These are phyloP conservation scores for Xerus inauris DNA, from an alignment of 2,113 vertebrate species.

Conservation along the genomic window DNA sequence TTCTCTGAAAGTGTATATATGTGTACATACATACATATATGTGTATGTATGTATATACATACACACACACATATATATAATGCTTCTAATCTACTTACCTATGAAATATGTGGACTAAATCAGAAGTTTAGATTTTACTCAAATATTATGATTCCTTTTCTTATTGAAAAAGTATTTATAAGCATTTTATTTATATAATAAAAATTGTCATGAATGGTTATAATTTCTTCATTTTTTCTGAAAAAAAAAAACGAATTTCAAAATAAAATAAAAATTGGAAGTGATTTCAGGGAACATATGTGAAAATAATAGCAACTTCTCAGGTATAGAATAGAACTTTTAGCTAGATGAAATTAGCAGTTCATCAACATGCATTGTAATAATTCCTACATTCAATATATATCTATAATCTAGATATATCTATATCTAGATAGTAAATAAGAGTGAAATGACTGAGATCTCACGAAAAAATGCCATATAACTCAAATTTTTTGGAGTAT, in stretches of 20 bases:
- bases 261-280: constrained; percentile 24
- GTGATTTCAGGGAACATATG: constrained; percentile 55
- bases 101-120: neutral
- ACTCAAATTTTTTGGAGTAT: neutral
- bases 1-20: constrained; percentile 49
- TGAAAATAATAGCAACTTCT: constrained; percentile 64
- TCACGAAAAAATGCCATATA: neutral
- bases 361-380: constrained; percentile 46
- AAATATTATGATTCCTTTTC: constrained; percentile 56
- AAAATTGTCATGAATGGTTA: neutral
- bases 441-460: constrained; percentile 44
- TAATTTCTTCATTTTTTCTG: neutral
- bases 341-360: constrained; percentile 23
- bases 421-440: neutral
- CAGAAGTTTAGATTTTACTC: constrained; percentile 6
- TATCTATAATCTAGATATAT: too few species aligned
- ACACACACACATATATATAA: neutral
- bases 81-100: constrained; percentile 43
- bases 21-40: too few species aligned
- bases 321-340: constrained; percentile 24
- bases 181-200: constrained; percentile 11
- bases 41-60: too few species aligned
- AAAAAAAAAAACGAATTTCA: constrained; percentile 69
- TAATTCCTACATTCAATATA: constrained; percentile 16
- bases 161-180: neutral